Evolutionary conservation across 2,113 vertebrate species (phyloP).

Genomic region (Burhinus oedicnemus): DNA sequence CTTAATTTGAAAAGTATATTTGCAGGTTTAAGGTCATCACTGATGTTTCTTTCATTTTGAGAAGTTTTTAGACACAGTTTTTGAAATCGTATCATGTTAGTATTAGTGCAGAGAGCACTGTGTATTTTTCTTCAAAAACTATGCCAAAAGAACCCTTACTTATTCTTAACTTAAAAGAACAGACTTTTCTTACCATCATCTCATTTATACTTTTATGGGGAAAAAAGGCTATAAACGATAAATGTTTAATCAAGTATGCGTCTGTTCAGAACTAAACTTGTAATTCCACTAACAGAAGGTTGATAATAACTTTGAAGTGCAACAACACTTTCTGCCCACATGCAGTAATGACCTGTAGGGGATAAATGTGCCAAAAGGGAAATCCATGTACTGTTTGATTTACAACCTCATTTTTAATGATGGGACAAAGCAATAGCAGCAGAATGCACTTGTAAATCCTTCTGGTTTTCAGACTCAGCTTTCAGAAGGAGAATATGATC

Average conservation of each 20-base stretch:
- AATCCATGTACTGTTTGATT: constrained; percentile 47
- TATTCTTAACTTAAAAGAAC: neutral
- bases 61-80: neutral
- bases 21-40: neutral
- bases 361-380: constrained; percentile 53
- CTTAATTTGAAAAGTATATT: neutral
- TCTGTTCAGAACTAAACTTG: constrained; percentile 31
- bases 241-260: constrained; percentile 17
- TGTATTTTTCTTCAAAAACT: neutral
- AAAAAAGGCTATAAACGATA: neutral
- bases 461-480: constrained; percentile 31
- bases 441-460: constrained; percentile 40
- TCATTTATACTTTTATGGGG: neutral
- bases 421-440: constrained; percentile 40
- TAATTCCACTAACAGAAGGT: neutral
- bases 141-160: neutral
- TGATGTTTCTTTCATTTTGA: neutral
- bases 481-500: constrained; percentile 1
- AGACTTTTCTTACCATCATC: neutral
- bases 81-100: neutral
- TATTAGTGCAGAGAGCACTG: rapidly evolving
- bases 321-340: neutral
- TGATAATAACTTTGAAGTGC: constrained; percentile 21
- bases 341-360: neutral
- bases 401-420: constrained; percentile 34